These are phyloP conservation scores for Lomographa bimaculata DNA, from an alignment of 2,888 invertebrate species.

Conservation along the genomic window DNA sequence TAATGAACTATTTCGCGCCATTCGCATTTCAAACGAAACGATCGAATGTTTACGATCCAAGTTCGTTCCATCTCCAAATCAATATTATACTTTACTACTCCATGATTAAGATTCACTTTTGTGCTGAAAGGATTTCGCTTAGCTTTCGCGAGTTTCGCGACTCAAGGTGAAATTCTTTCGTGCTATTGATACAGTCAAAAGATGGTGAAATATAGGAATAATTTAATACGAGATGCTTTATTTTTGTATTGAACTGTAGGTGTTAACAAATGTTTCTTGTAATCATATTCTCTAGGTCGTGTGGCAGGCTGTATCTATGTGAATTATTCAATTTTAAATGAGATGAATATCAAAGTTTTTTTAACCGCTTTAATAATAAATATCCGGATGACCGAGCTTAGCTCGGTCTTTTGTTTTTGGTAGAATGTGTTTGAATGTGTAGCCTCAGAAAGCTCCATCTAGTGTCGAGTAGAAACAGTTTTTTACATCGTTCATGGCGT, in stretches of 20 bases:
- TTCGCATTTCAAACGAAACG: conserved; percentile 16
- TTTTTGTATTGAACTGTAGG: conserved; percentile 14
- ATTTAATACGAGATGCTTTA: conserved; percentile 21
- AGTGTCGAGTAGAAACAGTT: no score
- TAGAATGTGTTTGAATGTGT: no score
- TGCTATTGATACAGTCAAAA: conserved; percentile 29
- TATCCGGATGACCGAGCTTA: no score
- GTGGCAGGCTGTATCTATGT: conserved; percentile 11
- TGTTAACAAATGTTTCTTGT: conserved; percentile 19
- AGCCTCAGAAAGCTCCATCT: no score
- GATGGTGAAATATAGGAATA: conserved; percentile 33
- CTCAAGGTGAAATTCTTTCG: conserved; percentile 65
- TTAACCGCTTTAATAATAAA: no score
- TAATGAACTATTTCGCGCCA: conserved; percentile 12
- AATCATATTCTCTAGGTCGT: conserved; percentile 19
- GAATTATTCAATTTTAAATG: conserved; percentile 1
- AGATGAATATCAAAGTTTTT: no score
- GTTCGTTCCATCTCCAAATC: not conserved
- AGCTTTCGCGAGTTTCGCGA: conserved; percentile 65
- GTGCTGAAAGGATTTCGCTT: conserved; percentile 34
- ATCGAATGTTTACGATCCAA: conserved; percentile 18
- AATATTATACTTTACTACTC: conserved; percentile 7
- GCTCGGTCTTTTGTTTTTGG: no score
- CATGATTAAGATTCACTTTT: conserved; percentile 11
- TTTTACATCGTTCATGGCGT: no score